Percentiles rank a stretch among this genome's conserved stretches.
Conservation (phyloP, 2,888 invertebrate species). For the Microdon myrmicae region DNA sequence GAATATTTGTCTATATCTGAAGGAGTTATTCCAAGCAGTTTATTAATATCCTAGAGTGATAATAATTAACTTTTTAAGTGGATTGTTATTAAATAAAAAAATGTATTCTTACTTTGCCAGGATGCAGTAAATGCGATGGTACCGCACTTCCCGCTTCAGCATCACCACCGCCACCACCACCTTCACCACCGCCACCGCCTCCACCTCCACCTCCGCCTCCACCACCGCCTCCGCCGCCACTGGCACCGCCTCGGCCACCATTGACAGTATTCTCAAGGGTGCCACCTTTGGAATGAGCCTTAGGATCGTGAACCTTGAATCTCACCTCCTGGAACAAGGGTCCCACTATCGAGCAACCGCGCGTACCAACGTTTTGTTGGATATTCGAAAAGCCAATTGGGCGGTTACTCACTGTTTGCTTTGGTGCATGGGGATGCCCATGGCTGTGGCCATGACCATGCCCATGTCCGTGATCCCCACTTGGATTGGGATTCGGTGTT, state of each 20-base stretch:
- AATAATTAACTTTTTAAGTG: slow-evolving; percentile 4
- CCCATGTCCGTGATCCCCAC: slow-evolving; percentile 69
- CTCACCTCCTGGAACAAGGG: slow-evolving; percentile 89
- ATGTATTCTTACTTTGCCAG: slow-evolving; percentile 75
- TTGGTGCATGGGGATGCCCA: slow-evolving; percentile 68
- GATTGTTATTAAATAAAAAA: neutral
- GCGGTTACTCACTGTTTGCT: slow-evolving; percentile 68
- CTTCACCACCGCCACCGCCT: slow-evolving; percentile 59
- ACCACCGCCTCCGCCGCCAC: slow-evolving; percentile 70
- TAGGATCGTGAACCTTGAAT: slow-evolving; percentile 94
- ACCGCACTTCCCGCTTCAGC: slow-evolving; percentile 68
- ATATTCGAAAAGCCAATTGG: slow-evolving; percentile 69
- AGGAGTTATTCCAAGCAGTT: slow-evolving; percentile 90
- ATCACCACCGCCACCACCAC: slow-evolving; percentile 63
- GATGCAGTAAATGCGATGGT: slow-evolving; percentile 83
- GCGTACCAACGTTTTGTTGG: slow-evolving; percentile 68
- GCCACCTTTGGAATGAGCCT: slow-evolving; percentile 92
- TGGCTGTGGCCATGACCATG: slow-evolving; percentile 68
- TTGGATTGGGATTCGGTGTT: slow-evolving; percentile 82
- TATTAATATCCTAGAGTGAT: slow-evolving; percentile 80
- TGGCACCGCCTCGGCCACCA: slow-evolving; percentile 76
- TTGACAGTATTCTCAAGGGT: slow-evolving; percentile 92
- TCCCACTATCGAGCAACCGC: slow-evolving; percentile 73
- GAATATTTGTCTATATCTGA: slow-evolving; percentile 99
- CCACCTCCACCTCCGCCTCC: slow-evolving; percentile 62